Evolutionary conservation across 2,888 invertebrate species (phyloP), one percentile per base, ranked within the genome.

Genomic region (Drosophila infuscata): DNA sequence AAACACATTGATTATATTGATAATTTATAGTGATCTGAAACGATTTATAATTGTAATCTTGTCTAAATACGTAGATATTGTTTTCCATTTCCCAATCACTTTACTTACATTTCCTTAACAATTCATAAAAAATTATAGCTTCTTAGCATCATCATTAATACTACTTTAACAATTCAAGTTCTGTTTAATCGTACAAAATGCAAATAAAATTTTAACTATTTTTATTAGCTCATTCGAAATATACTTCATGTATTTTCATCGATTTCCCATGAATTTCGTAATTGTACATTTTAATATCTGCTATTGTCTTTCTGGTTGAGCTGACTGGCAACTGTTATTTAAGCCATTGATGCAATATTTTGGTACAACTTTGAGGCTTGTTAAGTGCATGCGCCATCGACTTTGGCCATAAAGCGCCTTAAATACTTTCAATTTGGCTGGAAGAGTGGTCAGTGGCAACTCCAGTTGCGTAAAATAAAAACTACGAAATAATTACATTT

Each of bases 371-470:
- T 61, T 60, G 29, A 67, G 53, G 56, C 67, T 81, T 73, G 74
- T 84, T 84, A 81, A 84, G 62, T 83, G 74, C 81, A 87, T 83
- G 68, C 69, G 83, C 74, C 67, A 69, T 76, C 70, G 78, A 66
- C 71, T 74, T 70, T 56, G 68, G 46, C 62, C 70, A 81, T 88
- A 81, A 86, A 88, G 73, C 73, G 69, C 41, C 61, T 69, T 67
- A 67, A 75, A 78, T 69, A 82, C 68, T 78, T 75, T 8, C 38
- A 11, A 30, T 25, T 29, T 49, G 0, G 20, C 17, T 9, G 17
- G 2, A 25, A 11, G 36, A 29, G n/a, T 5, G 15, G 17, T 8
- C n/a, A 29, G n/a, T 2, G 36, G 7, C 57, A 57, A 33, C 53
- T 52, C 46, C 46, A 15, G 7, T 41, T 66, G 56, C 48, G 67